Base-by-base conservation (phyloP, 2,888 invertebrate species). In the Brachyptera risi region DNA sequence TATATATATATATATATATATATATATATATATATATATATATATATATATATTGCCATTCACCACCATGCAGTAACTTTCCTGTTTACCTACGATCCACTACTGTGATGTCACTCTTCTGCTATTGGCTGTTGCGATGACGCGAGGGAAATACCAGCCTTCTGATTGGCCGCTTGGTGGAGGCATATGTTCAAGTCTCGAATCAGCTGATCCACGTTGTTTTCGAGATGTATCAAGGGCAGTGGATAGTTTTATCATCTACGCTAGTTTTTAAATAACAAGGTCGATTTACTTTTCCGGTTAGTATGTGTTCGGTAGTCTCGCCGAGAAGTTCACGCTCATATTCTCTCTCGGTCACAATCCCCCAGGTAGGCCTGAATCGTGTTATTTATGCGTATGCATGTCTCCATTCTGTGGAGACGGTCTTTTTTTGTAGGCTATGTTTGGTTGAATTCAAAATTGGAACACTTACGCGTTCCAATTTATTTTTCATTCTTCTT, bases 121-220 rank as follows among this genome's bases (percentile, higher is more conserved):
- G 35, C 37, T 11, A 61, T 57, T 61, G 61, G 61, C 17, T 37
- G 21, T 1, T 1, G 1, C 1, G 3, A 61, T 61, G 57, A 61
- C 49, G 57, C 61, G 61, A 61, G 57, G 35, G 38, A 47, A 47
- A 56, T 21, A 9, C 27, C 3, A 44, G 44, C 5, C 21, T 5
- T 23, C 23, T 61, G 38, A 61, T 61, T 61, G 61, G 61, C 38
- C 38, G 57, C 9, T 35, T 13, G n/a, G 15, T 26, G 57, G 61
- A 61, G 61, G 61, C 50, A 37, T 61, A 57, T 54, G 9, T 35
- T 19, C 35, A 21, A 35, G n/a, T n/a, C 21, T 37, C 37, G 54
- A 54, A 54, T 54, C 57, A 57, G 42, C 42, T 54, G 54, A 37
- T n/a, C n/a, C n/a, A n/a, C 54, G 3, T 31, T 31, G 3, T 31